Base-by-base conservation (phyloP, 2,797 vertebrate species). In the Spheniscus humboldti region DNA sequence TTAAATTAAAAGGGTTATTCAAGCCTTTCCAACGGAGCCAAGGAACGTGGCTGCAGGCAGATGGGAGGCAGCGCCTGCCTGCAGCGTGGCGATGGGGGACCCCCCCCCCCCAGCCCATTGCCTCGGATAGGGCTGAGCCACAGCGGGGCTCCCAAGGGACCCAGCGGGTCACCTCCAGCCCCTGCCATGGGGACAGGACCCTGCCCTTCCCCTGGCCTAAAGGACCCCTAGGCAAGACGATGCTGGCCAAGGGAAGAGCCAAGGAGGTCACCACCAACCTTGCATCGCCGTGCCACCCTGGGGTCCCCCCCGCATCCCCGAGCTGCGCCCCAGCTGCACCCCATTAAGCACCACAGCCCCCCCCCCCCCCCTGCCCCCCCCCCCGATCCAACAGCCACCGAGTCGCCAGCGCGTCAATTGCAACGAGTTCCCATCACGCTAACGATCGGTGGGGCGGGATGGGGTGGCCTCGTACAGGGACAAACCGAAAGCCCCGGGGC, bases 51-150 rank as follows among this genome's bases (percentile, higher is more conserved):
- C 73, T 41, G 77, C 8, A 11, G 91, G 86, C 67, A 55, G 92
- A 77, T 28, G 75, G 74, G 55, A 89, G 37, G 80, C 75, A 84
- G 87, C 4, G 6, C 47, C 25, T 4, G 71, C 73, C 62, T 33
- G 64, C n/a, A 77, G 39, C 0, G 0, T 17, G 25, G 35, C 0
- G 0, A 45, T 6, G 53, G 8, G n/a, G n/a, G n/a, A 78, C 27
- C 16, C 24, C 35, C 13, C 47, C 14, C 9, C 18, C 11, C 28
- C n/a, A 0, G 3, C 55, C 33, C 27, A 7, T 5, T 35, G 57
- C 57, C 69, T 55, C 1, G 5, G 22, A 41, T 13, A 41, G 30
- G 39, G 57, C 15, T 1, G 5, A 63, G 69, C 17, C 1, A 2
- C 24, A 0, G 2, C 2, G 12, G 43, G 50, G 60, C 9, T 82